Conservation (phyloP, 2,113 vertebrate species). For the Lipophrys pholis region DNA sequence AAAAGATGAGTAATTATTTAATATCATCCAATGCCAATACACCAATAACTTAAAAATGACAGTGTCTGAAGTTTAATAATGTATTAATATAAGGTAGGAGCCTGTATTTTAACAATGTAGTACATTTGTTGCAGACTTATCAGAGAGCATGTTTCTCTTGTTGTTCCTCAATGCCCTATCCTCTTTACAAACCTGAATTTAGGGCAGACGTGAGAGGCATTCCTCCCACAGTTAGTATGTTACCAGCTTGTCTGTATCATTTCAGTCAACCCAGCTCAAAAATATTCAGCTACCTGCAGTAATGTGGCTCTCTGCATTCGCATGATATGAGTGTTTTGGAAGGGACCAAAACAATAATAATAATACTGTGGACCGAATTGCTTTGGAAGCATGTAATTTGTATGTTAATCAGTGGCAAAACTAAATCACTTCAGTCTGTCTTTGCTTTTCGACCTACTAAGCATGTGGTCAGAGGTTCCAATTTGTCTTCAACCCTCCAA, state of each 20-base stretch:
- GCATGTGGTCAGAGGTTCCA: too few relatives aligned
- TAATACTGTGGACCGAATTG: too few relatives aligned
- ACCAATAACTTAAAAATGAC: too few relatives aligned
- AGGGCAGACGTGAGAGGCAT: constrained; percentile 72
- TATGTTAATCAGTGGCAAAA: too few relatives aligned
- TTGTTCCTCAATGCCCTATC: constrained; percentile 42
- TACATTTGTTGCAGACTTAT: constrained; percentile 5
- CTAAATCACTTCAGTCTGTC: too few relatives aligned
- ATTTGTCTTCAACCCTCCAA: too few relatives aligned
- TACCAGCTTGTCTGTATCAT: constrained; percentile 31
- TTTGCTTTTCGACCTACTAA: too few relatives aligned
- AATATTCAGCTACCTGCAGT: constrained; percentile 22
- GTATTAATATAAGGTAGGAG: background rate
- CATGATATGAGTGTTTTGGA: background rate
- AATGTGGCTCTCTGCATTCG: background rate
- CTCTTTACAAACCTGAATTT: constrained; percentile 59
- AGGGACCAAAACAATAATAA: too few relatives aligned
- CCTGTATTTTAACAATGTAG: background rate
- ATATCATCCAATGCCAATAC: too few relatives aligned
- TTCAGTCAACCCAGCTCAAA: constrained; percentile 28
- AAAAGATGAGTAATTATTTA: too few relatives aligned
- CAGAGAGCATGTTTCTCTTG: background rate
- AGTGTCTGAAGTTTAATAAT: background rate
- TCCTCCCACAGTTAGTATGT: constrained; percentile 38
- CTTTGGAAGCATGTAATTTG: too few relatives aligned